Percentiles rank a stretch among this genome's conserved stretches.
These are phyloP conservation scores for Colletes gigas DNA, from an alignment of 1,140 invertebrate species.

Conservation along the genomic window DNA sequence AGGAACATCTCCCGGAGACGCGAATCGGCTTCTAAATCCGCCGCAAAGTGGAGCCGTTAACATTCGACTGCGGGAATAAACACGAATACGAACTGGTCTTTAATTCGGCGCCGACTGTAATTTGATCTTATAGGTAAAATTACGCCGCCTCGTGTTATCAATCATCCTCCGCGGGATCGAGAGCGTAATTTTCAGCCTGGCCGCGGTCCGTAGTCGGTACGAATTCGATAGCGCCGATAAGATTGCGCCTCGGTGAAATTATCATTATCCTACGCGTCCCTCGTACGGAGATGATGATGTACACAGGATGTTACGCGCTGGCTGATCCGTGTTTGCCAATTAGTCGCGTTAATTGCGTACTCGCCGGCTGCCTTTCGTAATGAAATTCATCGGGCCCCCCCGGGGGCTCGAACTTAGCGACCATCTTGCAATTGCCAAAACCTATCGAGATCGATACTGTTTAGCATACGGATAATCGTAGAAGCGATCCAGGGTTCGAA, in stretches of 20 bases:
- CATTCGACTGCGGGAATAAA: slow-evolving; percentile 20
- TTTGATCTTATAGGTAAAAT: slow-evolving; percentile 46
- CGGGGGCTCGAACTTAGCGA: no score
- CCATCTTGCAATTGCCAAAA: no score
- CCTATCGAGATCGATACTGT: not conserved
- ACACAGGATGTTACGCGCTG: not conserved
- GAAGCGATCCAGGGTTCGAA: not conserved
- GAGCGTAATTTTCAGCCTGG: slow-evolving; percentile 43
- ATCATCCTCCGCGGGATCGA: not conserved
- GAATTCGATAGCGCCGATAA: slow-evolving; percentile 32
- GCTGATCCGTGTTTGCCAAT: slow-evolving; percentile 22
- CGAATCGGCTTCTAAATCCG: slow-evolving; percentile 16
- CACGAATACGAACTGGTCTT: slow-evolving; percentile 29
- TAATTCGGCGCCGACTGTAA: slow-evolving; percentile 48
- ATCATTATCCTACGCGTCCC: slow-evolving; percentile 7
- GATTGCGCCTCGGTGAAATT: slow-evolving; percentile 10
- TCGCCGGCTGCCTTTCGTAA: not conserved
- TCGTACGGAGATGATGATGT: not conserved
- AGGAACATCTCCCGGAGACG: not conserved
- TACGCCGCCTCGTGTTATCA: slow-evolving; percentile 31
- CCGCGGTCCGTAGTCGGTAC: slow-evolving; percentile 32
- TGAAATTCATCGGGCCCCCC: slow-evolving; percentile 6
- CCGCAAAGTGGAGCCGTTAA: slow-evolving; percentile 2
- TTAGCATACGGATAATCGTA: no score
- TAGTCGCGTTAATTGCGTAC: slow-evolving; percentile 35